phyloP scores from a whole-genome alignment of 2,888 invertebrate species.

The Tubulanus polymorphus region DNA sequence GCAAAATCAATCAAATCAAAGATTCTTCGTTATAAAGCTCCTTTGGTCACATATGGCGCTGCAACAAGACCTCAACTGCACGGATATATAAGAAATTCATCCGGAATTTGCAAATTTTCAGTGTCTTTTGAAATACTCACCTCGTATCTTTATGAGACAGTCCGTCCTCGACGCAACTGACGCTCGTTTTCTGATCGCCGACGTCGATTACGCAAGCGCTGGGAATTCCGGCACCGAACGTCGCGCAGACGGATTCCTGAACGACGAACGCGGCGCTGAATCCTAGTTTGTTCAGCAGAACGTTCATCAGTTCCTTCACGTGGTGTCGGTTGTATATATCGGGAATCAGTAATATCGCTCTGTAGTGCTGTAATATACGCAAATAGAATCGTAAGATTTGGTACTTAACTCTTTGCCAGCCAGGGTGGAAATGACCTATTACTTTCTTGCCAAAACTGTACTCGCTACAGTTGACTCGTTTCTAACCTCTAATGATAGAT shows the following conservation, averaged over 20 bases:
- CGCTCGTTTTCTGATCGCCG: conserved; percentile 91
- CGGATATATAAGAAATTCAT: too few species aligned
- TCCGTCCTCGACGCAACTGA: conserved; percentile 94
- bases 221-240: conserved; percentile 77
- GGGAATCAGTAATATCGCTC: conserved; percentile 82
- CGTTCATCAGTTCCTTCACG: conserved; percentile 76
- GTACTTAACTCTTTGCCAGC: too few species aligned
- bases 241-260: conserved; percentile 76
- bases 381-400: too few species aligned
- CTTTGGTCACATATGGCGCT: too few species aligned
- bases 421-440: too few species aligned
- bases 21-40: too few species aligned
- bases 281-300: conserved; percentile 75
- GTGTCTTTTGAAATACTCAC: conserved; percentile 20
- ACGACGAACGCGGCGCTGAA: conserved; percentile 80
- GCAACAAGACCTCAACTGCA: too few species aligned
- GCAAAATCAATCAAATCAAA: too few species aligned
- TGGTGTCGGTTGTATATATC: conserved; percentile 84
- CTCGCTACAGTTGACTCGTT: too few species aligned
- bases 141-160: conserved; percentile 85
- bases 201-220: conserved; percentile 93
- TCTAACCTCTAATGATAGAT: too few species aligned
- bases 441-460: too few species aligned
- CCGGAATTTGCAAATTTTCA: too few species aligned
- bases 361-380: conserved; percentile 67